Evolutionary conservation across 2,113 vertebrate species (phyloP).

Genomic region (Otis tarda): DNA sequence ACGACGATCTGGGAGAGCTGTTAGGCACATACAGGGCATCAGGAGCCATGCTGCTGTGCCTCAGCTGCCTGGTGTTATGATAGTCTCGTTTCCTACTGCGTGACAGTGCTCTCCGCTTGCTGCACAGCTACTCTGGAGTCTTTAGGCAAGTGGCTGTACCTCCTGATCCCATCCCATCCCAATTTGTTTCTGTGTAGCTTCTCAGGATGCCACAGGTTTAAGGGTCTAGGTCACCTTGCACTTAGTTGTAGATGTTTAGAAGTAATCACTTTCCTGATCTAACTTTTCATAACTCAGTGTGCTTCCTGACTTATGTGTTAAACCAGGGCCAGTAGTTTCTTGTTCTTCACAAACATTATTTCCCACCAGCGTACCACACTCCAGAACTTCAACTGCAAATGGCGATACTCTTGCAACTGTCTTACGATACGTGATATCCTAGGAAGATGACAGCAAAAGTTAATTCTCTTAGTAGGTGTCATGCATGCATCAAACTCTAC

Average conservation of each 20-base stretch:
- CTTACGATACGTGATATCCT: accelerated
- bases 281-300: not conserved
- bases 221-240: not conserved
- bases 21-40: not conserved
- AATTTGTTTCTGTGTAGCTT: not conserved
- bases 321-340: not conserved
- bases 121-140: not conserved
- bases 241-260: not conserved
- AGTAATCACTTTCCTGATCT: not conserved
- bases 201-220: not conserved
- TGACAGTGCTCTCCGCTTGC: not conserved
- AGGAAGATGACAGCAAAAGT: not conserved
- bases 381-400: not conserved
- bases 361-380: not conserved
- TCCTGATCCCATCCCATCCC: not conserved
- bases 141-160: not conserved
- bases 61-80: not conserved
- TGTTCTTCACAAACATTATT: not conserved
- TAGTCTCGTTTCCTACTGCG: not conserved
- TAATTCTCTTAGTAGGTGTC: not conserved
- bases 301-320: not conserved
- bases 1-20: accelerated
- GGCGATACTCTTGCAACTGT: not conserved
- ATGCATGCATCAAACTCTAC: not conserved
- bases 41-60: not conserved